Conservation (phyloP, 2,797 vertebrate species). For the Peromyscus nudipes region DNA sequence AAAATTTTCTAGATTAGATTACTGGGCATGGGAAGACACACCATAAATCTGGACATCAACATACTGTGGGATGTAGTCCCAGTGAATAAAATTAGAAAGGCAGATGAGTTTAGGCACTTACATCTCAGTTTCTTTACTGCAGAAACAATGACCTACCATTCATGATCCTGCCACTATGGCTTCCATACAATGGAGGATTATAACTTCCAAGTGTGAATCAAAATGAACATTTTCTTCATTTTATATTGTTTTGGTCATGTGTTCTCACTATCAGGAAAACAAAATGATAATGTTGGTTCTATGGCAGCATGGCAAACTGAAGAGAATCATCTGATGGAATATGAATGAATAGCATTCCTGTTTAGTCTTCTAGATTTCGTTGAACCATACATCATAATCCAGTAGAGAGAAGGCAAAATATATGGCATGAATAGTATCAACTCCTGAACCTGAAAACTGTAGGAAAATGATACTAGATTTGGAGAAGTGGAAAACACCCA, state of each 20-base stretch:
- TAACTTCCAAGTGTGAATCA: neutral
- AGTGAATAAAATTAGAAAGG: neutral
- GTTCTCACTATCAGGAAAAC: neutral
- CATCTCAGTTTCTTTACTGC: neutral
- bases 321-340: neutral
- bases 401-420: neutral
- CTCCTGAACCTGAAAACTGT: neutral
- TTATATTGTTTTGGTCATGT: neutral
- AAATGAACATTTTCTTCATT: neutral
- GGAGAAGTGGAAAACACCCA: neutral
- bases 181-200: too few relatives aligned
- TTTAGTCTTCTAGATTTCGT: neutral
- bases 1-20: neutral
- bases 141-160: too few relatives aligned
- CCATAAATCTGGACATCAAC: too few relatives aligned
- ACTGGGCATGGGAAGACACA: neutral
- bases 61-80: fast-evolving
- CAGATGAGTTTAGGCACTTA: too few relatives aligned
- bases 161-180: too few relatives aligned
- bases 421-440: neutral
- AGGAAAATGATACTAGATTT: neutral
- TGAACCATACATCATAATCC: neutral
- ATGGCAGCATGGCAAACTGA: neutral
- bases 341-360: neutral
- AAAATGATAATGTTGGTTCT: neutral